phyloP scores from a whole-genome alignment of 92 coral and sea anemone species.

The Bergia sp. region DNA sequence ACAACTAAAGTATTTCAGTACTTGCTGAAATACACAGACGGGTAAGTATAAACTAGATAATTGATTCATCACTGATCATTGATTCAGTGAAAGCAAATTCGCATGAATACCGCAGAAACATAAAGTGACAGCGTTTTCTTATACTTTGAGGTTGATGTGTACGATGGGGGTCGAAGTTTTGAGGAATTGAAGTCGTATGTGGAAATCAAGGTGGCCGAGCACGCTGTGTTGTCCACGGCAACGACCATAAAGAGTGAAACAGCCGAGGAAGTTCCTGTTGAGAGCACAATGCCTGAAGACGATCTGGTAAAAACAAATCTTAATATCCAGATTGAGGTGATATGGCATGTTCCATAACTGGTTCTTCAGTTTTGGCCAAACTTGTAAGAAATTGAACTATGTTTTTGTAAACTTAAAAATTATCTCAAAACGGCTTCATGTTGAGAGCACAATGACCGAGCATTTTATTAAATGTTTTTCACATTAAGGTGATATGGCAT shows the following conservation, averaged over 20 bases:
- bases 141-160: conserved; percentile 59
- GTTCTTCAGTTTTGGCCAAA: neutral
- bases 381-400: neutral
- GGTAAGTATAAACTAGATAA: no score
- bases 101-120: no score
- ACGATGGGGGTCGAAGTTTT: conserved; percentile 62
- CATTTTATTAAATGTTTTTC: neutral
- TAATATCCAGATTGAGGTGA: neutral
- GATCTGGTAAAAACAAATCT: conserved; percentile 13
- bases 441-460: neutral
- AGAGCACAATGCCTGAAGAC: conserved; percentile 6
- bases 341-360: neutral
- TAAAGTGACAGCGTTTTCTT: neutral
- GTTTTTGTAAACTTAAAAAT: neutral
- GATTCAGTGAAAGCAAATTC: no score
- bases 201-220: conserved; percentile 64
- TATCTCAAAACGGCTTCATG: neutral
- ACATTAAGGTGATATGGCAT: no score
- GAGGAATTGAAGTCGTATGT: conserved; percentile 74
- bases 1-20: no score
- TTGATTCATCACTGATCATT: no score
- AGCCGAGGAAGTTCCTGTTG: conserved; percentile 63
- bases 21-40: no score
- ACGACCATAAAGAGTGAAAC: conserved; percentile 63
- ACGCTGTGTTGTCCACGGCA: conserved; percentile 61